Evolutionary conservation across 2,113 vertebrate genomes (phyloP).

Genomic region (Aegithalos caudatus): DNA sequence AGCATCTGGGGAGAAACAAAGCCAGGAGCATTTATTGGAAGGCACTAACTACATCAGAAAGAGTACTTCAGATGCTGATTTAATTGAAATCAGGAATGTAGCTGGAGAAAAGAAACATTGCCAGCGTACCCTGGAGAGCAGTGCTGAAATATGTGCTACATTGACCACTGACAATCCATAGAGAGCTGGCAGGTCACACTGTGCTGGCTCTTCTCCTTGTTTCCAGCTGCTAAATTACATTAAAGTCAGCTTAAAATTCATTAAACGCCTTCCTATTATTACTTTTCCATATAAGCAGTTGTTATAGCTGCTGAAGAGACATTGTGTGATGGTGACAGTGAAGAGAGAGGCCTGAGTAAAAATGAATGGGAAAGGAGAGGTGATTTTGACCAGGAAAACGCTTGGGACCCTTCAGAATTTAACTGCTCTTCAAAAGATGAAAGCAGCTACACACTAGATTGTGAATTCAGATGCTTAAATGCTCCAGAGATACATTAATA

Average conservation of each 20-base stretch:
- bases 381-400: conserved; percentile 30
- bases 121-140: conserved; percentile 26
- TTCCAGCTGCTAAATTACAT: conserved; percentile 62
- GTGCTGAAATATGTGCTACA: conserved; percentile 33
- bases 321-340: conserved; percentile 11
- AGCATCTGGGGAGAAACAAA: not conserved
- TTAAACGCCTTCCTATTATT: conserved; percentile 56
- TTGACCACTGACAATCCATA: conserved; percentile 52
- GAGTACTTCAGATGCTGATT: conserved; percentile 45
- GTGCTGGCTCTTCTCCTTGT: conserved; percentile 40
- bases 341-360: conserved; percentile 27
- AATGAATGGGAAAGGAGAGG: conserved; percentile 31
- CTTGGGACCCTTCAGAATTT: conserved; percentile 51
- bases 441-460: not conserved
- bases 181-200: conserved; percentile 54
- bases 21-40: conserved; percentile 35
- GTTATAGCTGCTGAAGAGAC: conserved; percentile 36
- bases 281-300: conserved; percentile 47
- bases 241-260: conserved; percentile 65
- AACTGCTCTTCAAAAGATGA: conserved; percentile 48
- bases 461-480: conserved; percentile 17
- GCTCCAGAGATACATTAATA: conserved; percentile 12
- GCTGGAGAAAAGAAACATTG: conserved; percentile 18
- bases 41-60: conserved; percentile 38
- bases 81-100: conserved; percentile 49